A percentile compares a stretch with the other conserved stretches of the same genome.
These are phyloP conservation scores for Zeus faber DNA, from an alignment of 2,113 vertebrate species.

Conservation along the genomic window DNA sequence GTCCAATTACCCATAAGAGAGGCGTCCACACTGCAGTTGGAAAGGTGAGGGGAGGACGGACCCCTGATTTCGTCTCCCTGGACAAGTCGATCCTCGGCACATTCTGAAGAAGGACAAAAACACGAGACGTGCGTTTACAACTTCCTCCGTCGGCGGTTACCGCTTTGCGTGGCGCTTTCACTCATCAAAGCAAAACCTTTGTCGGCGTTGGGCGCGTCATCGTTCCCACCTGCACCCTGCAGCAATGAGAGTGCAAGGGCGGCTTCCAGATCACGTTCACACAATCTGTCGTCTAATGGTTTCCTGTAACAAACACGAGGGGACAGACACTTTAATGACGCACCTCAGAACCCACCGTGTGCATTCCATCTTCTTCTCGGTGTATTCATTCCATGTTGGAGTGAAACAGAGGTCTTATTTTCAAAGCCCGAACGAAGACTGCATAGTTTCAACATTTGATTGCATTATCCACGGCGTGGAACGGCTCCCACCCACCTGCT, in stretches of 20 bases:
- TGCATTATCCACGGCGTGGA: too few relatives aligned
- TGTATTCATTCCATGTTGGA: too few relatives aligned
- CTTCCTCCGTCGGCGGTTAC: neutral
- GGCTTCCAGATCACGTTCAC: slow-evolving; percentile 83
- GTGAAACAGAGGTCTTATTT: too few relatives aligned
- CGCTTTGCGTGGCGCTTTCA: too few relatives aligned
- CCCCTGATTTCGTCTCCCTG: slow-evolving; percentile 46
- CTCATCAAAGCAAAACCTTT: too few relatives aligned
- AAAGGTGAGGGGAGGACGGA: slow-evolving; percentile 45
- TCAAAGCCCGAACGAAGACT: neutral
- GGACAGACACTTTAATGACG: too few relatives aligned
- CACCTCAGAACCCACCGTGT: too few relatives aligned
- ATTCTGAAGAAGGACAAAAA: slow-evolving; percentile 29
- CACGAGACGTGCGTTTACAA: neutral
- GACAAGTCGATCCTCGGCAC: slow-evolving; percentile 21
- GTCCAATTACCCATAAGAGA: slow-evolving; percentile 68
- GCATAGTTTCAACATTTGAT: too few relatives aligned
- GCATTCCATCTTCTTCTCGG: too few relatives aligned
- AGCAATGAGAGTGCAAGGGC: slow-evolving; percentile 82
- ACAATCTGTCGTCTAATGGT: slow-evolving; percentile 80
- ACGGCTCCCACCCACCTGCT: too few relatives aligned
- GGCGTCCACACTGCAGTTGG: slow-evolving; percentile 82
- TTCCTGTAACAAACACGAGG: slow-evolving; percentile 64
- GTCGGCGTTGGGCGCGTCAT: too few relatives aligned
- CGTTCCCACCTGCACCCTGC: slow-evolving; percentile 18